Conservation (phyloP, 2,888 invertebrate species). For the Synanthedon tipuliformis region DNA sequence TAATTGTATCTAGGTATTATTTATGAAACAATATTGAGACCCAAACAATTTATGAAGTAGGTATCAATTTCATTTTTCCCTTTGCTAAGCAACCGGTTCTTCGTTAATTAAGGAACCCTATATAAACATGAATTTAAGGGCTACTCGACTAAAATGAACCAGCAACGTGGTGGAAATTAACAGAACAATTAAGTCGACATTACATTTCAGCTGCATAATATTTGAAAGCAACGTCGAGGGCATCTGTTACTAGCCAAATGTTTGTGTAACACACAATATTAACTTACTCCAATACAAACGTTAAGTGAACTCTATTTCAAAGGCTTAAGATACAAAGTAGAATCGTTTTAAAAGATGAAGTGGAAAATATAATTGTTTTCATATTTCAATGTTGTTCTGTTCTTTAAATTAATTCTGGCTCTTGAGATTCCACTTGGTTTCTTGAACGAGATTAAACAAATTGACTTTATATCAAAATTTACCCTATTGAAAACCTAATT, state of each 20-base stretch:
- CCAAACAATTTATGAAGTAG: no score
- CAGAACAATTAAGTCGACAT: conserved; percentile 52
- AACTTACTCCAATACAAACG: conserved; percentile 2
- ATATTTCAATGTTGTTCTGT: conserved; percentile 39
- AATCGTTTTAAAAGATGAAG: no score
- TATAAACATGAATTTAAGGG: no score
- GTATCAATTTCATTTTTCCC: no score
- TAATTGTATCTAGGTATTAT: no score
- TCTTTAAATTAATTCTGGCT: conserved; percentile 64
- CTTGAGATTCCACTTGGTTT: conserved; percentile 41
- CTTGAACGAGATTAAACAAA: conserved; percentile 48
- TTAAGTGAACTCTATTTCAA: conserved; percentile 7
- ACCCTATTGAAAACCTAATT: neutral
- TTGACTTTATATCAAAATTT: conserved; percentile 25
- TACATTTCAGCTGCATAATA: conserved; percentile 37
- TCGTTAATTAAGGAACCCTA: no score
- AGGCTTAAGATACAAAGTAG: conserved; percentile 17
- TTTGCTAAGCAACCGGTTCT: no score
- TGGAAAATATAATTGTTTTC: conserved; percentile 5
- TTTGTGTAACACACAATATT: conserved; percentile 23
- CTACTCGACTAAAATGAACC: neutral
- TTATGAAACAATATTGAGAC: no score
- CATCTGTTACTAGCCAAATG: conserved; percentile 56
- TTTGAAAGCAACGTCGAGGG: conserved; percentile 45
- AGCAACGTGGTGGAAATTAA: conserved; percentile 30